Percentiles rank a stretch among this genome's conserved stretches.
Evolutionary conservation across 2,888 invertebrate species (phyloP).

Genomic region (Ormyrus rosae): DNA sequence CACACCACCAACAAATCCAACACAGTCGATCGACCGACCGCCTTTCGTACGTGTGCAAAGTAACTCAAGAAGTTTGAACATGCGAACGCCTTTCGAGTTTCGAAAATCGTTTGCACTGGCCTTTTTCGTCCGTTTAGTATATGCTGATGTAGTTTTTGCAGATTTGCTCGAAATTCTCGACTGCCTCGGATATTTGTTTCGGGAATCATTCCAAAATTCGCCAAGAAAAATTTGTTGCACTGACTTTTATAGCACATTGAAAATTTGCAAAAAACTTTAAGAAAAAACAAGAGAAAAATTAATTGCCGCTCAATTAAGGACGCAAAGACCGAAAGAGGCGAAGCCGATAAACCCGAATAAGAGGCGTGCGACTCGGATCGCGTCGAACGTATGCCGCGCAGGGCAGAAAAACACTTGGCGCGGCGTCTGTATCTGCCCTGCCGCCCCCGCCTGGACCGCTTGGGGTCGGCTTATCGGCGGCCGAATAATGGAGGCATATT

Average conservation of each 20-base stretch:
- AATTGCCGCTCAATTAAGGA: neutral
- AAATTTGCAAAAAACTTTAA: neutral
- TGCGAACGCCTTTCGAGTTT: no score
- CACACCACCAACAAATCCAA: slow-evolving; percentile 73
- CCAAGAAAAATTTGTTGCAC: no score
- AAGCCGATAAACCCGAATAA: slow-evolving; percentile 1
- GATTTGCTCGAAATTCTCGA: no score
- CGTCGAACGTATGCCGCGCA: slow-evolving; percentile 1
- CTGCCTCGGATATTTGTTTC: no score
- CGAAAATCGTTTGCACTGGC: no score
- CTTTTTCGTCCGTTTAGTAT: no score
- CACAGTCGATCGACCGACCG: slow-evolving; percentile 56
- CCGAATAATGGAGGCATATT: slow-evolving; percentile 53
- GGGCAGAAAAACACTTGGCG: neutral
- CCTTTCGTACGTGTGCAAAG: no score
- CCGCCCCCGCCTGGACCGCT: neutral
- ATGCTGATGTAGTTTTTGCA: no score
- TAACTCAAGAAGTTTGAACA: no score
- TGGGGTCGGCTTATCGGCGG: slow-evolving; percentile 33
- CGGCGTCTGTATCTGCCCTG: slow-evolving; percentile 24
- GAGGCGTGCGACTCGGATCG: slow-evolving; percentile 16
- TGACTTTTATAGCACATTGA: no score
- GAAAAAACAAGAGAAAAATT: neutral
- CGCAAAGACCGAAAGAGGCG: neutral
- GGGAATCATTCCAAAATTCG: no score